These are phyloP conservation scores for Panorpa germanica DNA, from an alignment of 2,888 invertebrate species.

Conservation along the genomic window DNA sequence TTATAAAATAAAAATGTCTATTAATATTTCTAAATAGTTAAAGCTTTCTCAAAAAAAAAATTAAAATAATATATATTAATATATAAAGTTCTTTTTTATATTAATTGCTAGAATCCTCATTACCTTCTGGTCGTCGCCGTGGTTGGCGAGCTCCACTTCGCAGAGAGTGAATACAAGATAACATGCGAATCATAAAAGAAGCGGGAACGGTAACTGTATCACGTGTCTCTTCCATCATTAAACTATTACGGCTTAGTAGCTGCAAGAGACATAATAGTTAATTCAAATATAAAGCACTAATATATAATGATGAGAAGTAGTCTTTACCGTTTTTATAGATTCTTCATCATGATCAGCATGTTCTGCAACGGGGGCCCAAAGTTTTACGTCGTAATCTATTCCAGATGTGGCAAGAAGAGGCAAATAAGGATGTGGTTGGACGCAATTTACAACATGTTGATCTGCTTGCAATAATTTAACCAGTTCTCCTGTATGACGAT, in stretches of 20 bases:
- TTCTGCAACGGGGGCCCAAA: constrained; percentile 56
- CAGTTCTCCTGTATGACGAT: constrained; percentile 44
- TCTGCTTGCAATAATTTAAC: constrained; percentile 64
- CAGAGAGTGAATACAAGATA: constrained; percentile 38
- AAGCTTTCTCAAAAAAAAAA: too few relatives aligned
- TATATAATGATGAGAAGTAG: too few relatives aligned
- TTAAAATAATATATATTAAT: too few relatives aligned
- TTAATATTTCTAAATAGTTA: too few relatives aligned
- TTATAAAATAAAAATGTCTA: too few relatives aligned
- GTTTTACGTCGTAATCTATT: constrained; percentile 73
- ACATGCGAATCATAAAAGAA: constrained; percentile 64
- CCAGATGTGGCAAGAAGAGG: constrained; percentile 66
- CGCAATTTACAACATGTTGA: constrained; percentile 66
- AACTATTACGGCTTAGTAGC: constrained; percentile 57
- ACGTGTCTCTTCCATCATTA: constrained; percentile 70
- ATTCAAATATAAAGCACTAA: too few relatives aligned
- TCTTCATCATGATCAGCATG: constrained; percentile 38
- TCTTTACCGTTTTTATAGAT: too few relatives aligned
- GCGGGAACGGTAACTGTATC: constrained; percentile 79
- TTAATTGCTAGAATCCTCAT: too few relatives aligned
- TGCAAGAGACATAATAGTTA: constrained; percentile 20
- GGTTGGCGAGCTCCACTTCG: too few relatives aligned
- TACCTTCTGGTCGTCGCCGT: too few relatives aligned
- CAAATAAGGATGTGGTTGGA: constrained; percentile 64
- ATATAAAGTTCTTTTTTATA: too few relatives aligned